Percentiles rank a stretch among this genome's conserved stretches.
Evolutionary conservation across 2,888 invertebrate genomes (phyloP).

Genomic region (Spisula subtruncata): DNA sequence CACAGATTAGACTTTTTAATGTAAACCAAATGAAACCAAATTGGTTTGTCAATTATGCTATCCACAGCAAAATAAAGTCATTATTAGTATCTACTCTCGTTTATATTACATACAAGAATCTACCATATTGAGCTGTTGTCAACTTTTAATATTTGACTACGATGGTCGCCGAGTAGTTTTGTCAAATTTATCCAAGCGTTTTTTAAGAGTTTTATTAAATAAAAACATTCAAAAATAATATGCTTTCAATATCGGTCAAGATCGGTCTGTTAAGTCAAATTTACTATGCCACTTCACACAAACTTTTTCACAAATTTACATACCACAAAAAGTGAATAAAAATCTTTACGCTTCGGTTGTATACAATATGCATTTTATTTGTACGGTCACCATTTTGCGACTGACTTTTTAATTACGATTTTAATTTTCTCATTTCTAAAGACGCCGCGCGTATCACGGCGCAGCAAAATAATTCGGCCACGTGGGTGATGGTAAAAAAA

Average conservation of each 20-base stretch:
- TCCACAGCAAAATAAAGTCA: too few relatives aligned
- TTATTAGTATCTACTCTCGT: too few relatives aligned
- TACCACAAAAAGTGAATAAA: background rate
- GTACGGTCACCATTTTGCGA: conserved; percentile 23
- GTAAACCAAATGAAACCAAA: too few relatives aligned
- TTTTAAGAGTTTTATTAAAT: conserved; percentile 1
- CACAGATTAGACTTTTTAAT: too few relatives aligned
- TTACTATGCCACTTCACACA: background rate
- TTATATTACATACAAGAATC: too few relatives aligned
- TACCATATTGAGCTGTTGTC: too few relatives aligned
- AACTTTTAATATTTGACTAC: background rate
- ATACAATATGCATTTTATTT: conserved; percentile 17
- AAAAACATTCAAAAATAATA: background rate
- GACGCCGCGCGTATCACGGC: background rate
- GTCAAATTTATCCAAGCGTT: background rate
- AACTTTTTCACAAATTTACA: background rate
- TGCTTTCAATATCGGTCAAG: background rate
- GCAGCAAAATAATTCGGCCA: background rate
- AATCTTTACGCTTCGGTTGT: conserved; percentile 19
- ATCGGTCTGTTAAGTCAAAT: background rate
- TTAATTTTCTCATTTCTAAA: conserved; percentile 17
- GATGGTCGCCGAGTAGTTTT: background rate
- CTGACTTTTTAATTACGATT: background rate
- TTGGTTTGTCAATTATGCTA: too few relatives aligned
- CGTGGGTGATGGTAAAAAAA: background rate